Base-by-base conservation (phyloP, 1,140 invertebrate species). In the Drosophila subpulchrella region DNA sequence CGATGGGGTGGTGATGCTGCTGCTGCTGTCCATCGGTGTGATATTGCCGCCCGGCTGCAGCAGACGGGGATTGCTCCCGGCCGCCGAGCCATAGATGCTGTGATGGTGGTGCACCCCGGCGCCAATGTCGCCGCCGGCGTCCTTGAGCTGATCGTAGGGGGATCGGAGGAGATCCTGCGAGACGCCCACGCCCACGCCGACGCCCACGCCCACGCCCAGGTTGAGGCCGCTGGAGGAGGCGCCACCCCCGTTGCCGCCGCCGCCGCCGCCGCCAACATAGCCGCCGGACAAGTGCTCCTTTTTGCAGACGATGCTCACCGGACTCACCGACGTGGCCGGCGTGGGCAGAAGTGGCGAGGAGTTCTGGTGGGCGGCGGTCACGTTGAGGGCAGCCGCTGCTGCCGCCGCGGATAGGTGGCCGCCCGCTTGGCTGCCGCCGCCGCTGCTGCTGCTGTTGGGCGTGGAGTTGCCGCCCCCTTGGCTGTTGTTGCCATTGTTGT, bases 1-100 rank as follows among this genome's bases (percentile, higher is more conserved):
- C 15, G 95, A 95, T 0, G 95, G 95, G 0, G 95, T 95, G 2
- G 95, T 95, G 1, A 95, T 95, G 55, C 94, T 94, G 6, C 94
- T 94, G 72, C 94, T 95, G 34, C 94, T 95, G 12, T 95, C 95
- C 67, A 95, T 83, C 1, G 95, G 94, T 39, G 95, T 95, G 34
- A 95, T 85, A 65, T 95, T 95, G 12, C 94, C 94, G 46, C 92
- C 91, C 3, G 91, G 86, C 65, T 92, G 92, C 12, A 92, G 55
- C 46, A 92, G 66, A 0, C 91, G 81, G n/a, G 92, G 84, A 90
- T 92, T 92, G 47, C 89, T 86, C n/a, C 72, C 80, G 20, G 90
- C 90, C n/a, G 81, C 86, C 4, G 78, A 78, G 0, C 91, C 91
- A 47, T 92, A 92, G 59, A 92, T 91, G 68, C 89, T 92, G n/a